Base-by-base conservation (phyloP, 2,113 vertebrate genomes). In the Phycodurus eques region DNA sequence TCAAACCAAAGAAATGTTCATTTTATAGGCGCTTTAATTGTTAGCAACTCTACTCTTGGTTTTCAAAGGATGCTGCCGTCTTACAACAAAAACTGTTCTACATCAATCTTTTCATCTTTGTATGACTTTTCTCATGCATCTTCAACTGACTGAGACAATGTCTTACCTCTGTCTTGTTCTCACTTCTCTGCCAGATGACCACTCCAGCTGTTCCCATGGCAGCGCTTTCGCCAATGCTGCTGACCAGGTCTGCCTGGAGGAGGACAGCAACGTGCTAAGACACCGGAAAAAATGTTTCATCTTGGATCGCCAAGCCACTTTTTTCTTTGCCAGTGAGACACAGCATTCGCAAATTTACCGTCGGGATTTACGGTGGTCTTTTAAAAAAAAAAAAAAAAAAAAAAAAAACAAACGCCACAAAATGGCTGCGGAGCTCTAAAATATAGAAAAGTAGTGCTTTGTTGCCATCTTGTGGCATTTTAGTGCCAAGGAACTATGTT, bases 161-260 rank as follows among this genome's bases (percentile, higher is more conserved):
- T n/a, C 47, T 10, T 90, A 93, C 93, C 90, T 92, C 91, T 6
- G 88, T 92, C 77, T 92, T 91, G 5, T 84, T 78, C 74, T 89
- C 83, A 31, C 79, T 86, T 80, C 75, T 91, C 70, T 92, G 95
- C 96, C 95, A 98, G 85, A 98, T 87, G 85, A 98, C 89, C n/a
- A 96, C 81, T 74, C 96, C 96, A 20, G 95, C 94, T 67, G 92
- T 94, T 73, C 95, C 96, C 91, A 96, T 66, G 27, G 96, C 94
- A 0, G 95, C 95, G 6, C 95, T 96, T 79, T 98, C 95, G 68
- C 96, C 96, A 0, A 98, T 91, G 42, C 95, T 95, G 60, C 91
- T 92, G 66, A 97, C 90, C 76, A 98, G 89, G 83, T 98, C 95
- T 5, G 73, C 90, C 96, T 98, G 85, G n/a, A 62, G 33, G 70